Evolutionary conservation across 1,140 invertebrate genomes (phyloP), one percentile per base, ranked within the genome.

Genomic region (Drosophila busckii): DNA sequence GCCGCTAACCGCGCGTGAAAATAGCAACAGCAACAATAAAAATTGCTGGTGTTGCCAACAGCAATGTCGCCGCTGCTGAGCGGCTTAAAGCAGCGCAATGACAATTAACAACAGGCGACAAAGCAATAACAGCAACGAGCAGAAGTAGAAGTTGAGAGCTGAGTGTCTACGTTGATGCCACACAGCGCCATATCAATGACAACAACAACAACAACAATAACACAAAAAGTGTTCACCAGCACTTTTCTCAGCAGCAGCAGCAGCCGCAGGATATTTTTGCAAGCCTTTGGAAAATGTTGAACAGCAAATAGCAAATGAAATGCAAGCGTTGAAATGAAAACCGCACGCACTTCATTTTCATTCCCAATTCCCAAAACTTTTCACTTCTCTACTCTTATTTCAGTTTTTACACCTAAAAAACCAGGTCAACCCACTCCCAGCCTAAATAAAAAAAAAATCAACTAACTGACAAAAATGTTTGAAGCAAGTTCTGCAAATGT

Each of bases 1-100:
- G 73, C 63, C 68, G 73, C 75, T 80, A 80, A 78, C 73, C 73
- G 73, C 73, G 73, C 73, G 68, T 78, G 73, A 78, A 78, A 80
- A 78, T 68, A 71, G 73, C 73, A 78, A 52, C 54, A 41, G 7
- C n/a, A 49, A 17, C 8, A 48, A 41, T 5, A 34, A 13, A 22
- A 26, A 28, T 25, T 13, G 16, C 40, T 46, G n/a, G 34, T 9
- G 17, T 26, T 58, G 50, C 28, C 54, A 37, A 25, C 48, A 23
- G 10, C 64, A 38, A 22, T 26, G 37, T 8, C 52, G 50, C 40
- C 38, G 46, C 45, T 44, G 52, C 46, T 61, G 62, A 78, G 71
- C 62, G 58, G 71, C 71, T 78, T 80, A 78, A 71, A 71, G 73
- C 73, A 58, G 63, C 52, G 71, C 71, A 78, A 78, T 78, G 71